A percentile compares a stretch with the other conserved stretches of the same genome.
These are phyloP conservation scores for Drosophila austrosaltans DNA, from an alignment of 2,888 invertebrate genomes.

Conservation along the genomic window DNA sequence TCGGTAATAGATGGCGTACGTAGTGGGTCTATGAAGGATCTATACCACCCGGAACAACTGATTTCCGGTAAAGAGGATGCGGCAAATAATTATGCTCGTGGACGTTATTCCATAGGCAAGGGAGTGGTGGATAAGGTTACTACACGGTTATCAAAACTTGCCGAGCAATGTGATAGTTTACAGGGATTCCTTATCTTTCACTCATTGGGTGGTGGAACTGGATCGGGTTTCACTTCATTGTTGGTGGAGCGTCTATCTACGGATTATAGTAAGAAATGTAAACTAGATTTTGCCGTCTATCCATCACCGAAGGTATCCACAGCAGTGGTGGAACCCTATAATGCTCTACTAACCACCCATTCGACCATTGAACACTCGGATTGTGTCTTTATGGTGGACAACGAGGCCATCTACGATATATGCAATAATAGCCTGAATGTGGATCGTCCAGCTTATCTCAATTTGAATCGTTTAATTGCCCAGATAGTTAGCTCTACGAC, in stretches of 20 bases:
- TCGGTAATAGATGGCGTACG: constrained; percentile 81
- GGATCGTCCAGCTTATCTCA: constrained; percentile 88
- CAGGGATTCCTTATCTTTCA: constrained; percentile 96
- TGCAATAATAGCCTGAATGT: constrained; percentile 93
- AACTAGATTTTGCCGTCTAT: constrained; percentile 94
- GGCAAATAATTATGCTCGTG: constrained; percentile 95
- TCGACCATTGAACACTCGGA: constrained; percentile 94
- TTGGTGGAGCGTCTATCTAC: constrained; percentile 93
- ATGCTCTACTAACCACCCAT: constrained; percentile 95
- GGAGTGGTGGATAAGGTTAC: constrained; percentile 90
- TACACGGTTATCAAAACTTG: constrained; percentile 90
- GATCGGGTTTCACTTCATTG: constrained; percentile 94
- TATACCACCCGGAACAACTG: constrained; percentile 89
- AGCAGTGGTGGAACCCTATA: constrained; percentile 97
- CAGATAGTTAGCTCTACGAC: constrained; percentile 94
- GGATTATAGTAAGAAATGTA: constrained; percentile 94
- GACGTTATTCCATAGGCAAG: constrained; percentile 93
- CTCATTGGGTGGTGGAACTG: constrained; percentile 94
- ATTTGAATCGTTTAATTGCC: constrained; percentile 88
- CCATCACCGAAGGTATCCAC: constrained; percentile 96
- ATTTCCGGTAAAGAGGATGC: constrained; percentile 94
- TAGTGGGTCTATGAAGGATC: constrained; percentile 67
- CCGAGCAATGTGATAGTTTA: constrained; percentile 91
- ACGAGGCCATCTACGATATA: constrained; percentile 97
- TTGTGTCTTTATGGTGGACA: constrained; percentile 97